phyloP scores from a whole-genome alignment of 2,113 vertebrate species.

The Blennius ocellaris region DNA sequence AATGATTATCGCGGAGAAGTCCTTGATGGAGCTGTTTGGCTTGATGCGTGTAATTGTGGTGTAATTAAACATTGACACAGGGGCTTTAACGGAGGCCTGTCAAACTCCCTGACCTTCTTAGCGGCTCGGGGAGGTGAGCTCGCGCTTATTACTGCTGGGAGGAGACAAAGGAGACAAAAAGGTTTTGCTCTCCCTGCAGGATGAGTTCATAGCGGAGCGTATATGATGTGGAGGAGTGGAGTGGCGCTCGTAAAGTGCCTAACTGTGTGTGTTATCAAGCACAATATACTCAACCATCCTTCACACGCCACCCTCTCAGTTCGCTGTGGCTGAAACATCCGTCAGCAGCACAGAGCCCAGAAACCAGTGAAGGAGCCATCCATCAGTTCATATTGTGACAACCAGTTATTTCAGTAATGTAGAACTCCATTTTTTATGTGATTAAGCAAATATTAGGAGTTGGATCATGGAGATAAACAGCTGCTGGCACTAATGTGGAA shows the following conservation, averaged over 20 bases:
- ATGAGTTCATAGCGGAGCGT: background rate
- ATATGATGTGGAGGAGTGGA: background rate
- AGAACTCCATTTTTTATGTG: too few species aligned
- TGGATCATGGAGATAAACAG: too few species aligned
- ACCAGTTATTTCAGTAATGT: too few species aligned
- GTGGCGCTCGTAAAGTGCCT: background rate
- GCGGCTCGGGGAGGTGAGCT: conserved; percentile 13
- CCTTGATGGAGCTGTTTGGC: conserved; percentile 64
- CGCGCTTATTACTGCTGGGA: conserved; percentile 15
- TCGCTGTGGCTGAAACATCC: too few species aligned
- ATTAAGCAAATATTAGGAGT: too few species aligned
- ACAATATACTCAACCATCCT: background rate
- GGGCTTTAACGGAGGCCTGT: conserved; percentile 63
- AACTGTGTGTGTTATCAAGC: background rate
- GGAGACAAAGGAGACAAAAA: conserved; percentile 12
- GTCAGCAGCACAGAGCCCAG: too few species aligned
- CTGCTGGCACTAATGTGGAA: too few species aligned
- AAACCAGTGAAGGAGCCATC: too few species aligned
- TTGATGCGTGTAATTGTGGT: conserved; percentile 70
- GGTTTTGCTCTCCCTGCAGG: background rate
- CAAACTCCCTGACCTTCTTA: conserved; percentile 67
- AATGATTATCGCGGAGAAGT: conserved; percentile 59
- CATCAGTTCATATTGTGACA: too few species aligned
- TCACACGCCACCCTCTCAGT: background rate
- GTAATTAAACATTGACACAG: conserved; percentile 74